Evolutionary conservation across 2,888 invertebrate genomes (phyloP), one percentile per base, ranked within the genome.

Genomic region (Byasa hedistus): DNA sequence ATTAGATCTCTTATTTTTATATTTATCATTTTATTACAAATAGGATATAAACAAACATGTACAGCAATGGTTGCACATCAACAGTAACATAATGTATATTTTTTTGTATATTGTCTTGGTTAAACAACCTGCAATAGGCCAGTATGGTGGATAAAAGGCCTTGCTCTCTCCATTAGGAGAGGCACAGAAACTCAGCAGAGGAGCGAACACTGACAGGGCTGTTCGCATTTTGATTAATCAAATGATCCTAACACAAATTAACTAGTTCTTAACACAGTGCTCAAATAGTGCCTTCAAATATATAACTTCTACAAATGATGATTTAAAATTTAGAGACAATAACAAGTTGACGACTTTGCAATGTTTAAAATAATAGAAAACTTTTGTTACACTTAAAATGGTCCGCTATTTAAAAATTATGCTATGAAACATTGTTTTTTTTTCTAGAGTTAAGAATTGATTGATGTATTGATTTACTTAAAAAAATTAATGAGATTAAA

Each of bases 281-380:
- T 64, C 64, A 64, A 64, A 59, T 21, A 58, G 64, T 64, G 64
- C 64, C 64, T 64, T 64, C 54, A 54, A 59, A 17, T 59, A 64
- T 64, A 64, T 23, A 64, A 64, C 32, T 57, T 62, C 23, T 57
- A 36, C 52, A 64, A 63, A 23, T 52, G 39, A 56, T 24, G 44
- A 27, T 27, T 62, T 62, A 44, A 56, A 44, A 36, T 27, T 15
- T 62, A 62, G 23, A 19, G 44, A 56, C 56, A 62, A 39, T 62
- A 56, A 62, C 24, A 56, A 56, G 0, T 8, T 21, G 4, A 51
- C 5, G 4, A 56, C 7, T 3, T 56, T 27, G 56, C 56, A 24
- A 24, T 3, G 5, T 56, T 27, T n/a, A 12, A n/a, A 27, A 27
- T 61, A n/a, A 36, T 58, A 39, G 39, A 17, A 54, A 24, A 55